phyloP scores from a whole-genome alignment of 1,140 invertebrate genomes.

The Geopemphigus sp. region DNA sequence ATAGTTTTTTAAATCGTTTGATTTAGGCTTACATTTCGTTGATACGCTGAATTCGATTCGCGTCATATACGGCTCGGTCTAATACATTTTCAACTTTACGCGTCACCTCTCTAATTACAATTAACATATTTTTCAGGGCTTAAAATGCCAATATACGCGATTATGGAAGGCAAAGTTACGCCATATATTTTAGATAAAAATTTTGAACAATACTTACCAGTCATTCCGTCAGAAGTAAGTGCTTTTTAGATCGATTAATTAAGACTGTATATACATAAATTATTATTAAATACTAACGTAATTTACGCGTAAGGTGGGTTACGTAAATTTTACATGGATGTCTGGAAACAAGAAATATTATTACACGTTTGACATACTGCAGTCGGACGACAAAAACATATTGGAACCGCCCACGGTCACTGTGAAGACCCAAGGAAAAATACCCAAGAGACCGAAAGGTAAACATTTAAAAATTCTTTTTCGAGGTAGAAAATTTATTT shows the following conservation, averaged over 20 bases:
- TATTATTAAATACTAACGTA: too few relatives aligned
- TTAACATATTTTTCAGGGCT: constrained; percentile 62
- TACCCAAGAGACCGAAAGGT: constrained; percentile 82
- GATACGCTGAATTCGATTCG: too few relatives aligned
- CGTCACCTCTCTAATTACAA: too few relatives aligned
- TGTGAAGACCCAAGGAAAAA: constrained; percentile 77
- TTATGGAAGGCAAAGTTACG: constrained; percentile 77
- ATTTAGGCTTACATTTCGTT: too few relatives aligned
- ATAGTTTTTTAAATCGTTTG: too few relatives aligned
- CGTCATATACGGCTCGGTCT: too few relatives aligned
- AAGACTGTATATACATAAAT: too few relatives aligned
- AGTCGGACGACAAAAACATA: constrained; percentile 79
- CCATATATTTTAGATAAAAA: constrained; percentile 84
- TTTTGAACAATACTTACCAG: constrained; percentile 81
- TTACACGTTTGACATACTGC: constrained; percentile 81
- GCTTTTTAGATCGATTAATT: neutral
- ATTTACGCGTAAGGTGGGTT: constrained; percentile 57
- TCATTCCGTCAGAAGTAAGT: constrained; percentile 83
- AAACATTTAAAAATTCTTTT: constrained; percentile 51
- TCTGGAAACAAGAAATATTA: constrained; percentile 79
- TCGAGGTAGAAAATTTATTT: too few relatives aligned
- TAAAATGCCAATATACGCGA: constrained; percentile 84
- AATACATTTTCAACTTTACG: neutral
- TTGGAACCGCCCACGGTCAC: constrained; percentile 81
- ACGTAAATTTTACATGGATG: constrained; percentile 91